Evolutionary conservation across 1,140 invertebrate genomes (phyloP), one percentile per base, ranked within the genome.

Genomic region (Nasonia giraulti): DNA sequence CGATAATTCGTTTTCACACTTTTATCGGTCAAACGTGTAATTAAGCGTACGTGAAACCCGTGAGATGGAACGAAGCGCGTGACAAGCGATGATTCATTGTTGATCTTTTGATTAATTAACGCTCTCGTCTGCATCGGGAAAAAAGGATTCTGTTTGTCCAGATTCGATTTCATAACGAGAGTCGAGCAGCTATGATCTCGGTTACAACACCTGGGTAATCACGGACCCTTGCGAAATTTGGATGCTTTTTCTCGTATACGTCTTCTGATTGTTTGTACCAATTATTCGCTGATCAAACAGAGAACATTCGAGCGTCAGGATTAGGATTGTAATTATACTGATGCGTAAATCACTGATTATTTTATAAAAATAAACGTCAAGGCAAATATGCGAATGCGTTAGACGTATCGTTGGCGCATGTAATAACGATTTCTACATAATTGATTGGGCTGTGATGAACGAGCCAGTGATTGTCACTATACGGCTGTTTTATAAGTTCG

Each of bases 141-240:
- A 62, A 62, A 62, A 17, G 4, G 12, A 55, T 62, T 20, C 10
- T 71, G 20, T 80, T 80, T 50, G 1, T 44, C 23, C n/a, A 73
- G 66, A 80, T 80, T 50, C 20, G 5, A 80, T 80, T 71, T 73
- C 79, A 27, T 12, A 47, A 80, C 71, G 44, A 80, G 27, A 71
- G 11, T 71, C 4, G 37, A 69, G 27, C 27, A 27, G 31, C 11
- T 79, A 14, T 37, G 55, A 33, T 80, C 20, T 80, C 27, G 66
- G 27, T 73, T 73, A 80, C 68, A 68, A 47, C 55, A 80, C 44
- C 27, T 73, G 17, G 17, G 14, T 80, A 80, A 80, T 80, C 44
- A 80, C 8, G 23, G 27, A 62, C 37, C 11, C 17, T 80, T 80
- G n/a, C 44, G 62, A 69, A 80, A 80, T 80, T 69, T 62, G 2